Percentiles rank a stretch among this genome's conserved stretches.
phyloP scores from a whole-genome alignment of 2,797 vertebrate species.

The Rallus crepitans region DNA sequence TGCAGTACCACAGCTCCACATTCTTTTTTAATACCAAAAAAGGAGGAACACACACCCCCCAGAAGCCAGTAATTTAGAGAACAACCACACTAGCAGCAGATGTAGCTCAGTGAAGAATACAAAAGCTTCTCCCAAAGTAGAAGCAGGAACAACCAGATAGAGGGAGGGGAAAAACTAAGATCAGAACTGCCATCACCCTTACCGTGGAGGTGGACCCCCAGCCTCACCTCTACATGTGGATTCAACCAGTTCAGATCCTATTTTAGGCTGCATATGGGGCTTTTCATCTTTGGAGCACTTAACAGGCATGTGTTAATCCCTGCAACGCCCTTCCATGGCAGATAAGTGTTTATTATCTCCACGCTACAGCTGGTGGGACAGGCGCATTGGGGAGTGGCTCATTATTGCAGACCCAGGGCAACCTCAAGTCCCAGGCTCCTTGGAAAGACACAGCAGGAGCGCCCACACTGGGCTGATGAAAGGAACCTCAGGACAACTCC shows the following conservation, averaged over 20 bases:
- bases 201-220: not conserved
- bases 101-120: not conserved
- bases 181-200: conserved; percentile 38
- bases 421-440: not conserved
- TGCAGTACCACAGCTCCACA: not conserved
- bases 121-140: not conserved
- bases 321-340: conserved; percentile 4
- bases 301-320: conserved; percentile 42
- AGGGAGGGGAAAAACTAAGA: not conserved
- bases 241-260: conserved; percentile 47
- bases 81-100: not conserved
- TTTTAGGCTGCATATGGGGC: conserved; percentile 39
- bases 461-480: not conserved
- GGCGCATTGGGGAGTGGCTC: not conserved
- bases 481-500: not conserved
- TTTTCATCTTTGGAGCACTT: conserved; percentile 50
- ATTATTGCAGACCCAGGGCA: not conserved
- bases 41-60: not conserved
- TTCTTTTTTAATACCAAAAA: not conserved
- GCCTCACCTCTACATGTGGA: conserved; percentile 47
- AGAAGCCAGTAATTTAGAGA: not conserved
- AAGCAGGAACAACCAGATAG: not conserved
- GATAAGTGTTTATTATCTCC: conserved; percentile 57
- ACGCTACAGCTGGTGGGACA: conserved; percentile 36
- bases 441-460: not conserved